Base-by-base conservation (phyloP, 23 tunicate species). In the Halocynthia roretzi region DNA sequence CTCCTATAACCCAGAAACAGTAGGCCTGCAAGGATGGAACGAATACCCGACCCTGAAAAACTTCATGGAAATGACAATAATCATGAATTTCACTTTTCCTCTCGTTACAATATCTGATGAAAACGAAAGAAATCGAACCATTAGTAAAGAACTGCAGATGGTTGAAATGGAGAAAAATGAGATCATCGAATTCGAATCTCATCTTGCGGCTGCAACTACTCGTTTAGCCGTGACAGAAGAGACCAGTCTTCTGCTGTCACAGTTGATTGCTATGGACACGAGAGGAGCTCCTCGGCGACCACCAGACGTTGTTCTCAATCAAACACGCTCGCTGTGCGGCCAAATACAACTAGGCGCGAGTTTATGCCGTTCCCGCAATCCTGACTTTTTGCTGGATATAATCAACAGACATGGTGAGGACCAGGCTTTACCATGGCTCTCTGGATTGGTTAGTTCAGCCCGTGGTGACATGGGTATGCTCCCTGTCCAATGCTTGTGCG, bases 341-440 rank as follows among this genome's bases (percentile, higher is more conserved):
- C 85, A 79, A 12, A 60, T 82, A 14, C 85, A 92, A 56, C 75
- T 92, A 6, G 92, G 98, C 0, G 80, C 70, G 0, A 67, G 77
- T 68, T 61, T 92, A 40, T 92, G 98, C 67, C 84, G 90, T 8
- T 86, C 92, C 21, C 57, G 98, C 7, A 82, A 86, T 53, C 92
- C 98, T 8, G 98, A 92, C 68, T 92, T 86, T 72, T 70, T 92
- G 40, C 84, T 86, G 62, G 82, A 86, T 10, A 86, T 92, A 6
- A 92, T 92, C 58, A 82, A 92, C 80, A 92, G 96, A 62, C 85
- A 92, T 69, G 98, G 86, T 49, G 98, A 86, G 44, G 84, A 92
- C 72, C 98, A 92, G 68, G 77, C 86, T 8, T 82, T 92, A 85
- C 71, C 79, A 52, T 92, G 98, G 98, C 80, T 92, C 9, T 86